A percentile compares a stretch with the other conserved stretches of the same genome.
Evolutionary conservation across 2,888 invertebrate genomes (phyloP).

Genomic region (Eristalis pertinax): DNA sequence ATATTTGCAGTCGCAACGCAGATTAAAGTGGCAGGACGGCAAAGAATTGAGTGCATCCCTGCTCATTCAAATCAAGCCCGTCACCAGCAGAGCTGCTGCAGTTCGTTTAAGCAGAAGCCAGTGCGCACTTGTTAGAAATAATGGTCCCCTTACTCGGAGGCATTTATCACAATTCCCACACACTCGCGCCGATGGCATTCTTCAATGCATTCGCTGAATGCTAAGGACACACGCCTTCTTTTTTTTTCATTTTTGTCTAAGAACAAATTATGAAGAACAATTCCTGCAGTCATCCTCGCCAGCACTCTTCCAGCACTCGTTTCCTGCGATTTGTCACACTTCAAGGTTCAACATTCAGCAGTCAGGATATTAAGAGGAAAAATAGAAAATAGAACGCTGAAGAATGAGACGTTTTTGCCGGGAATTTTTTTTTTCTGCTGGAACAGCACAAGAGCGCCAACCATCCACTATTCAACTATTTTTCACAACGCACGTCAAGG

Average conservation of each 20-base stretch:
- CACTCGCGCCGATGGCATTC: not conserved
- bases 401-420: conserved; percentile 17
- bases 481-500: conserved; percentile 35
- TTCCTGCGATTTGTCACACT: conserved; percentile 69
- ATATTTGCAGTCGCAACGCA: no score
- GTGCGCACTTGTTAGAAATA: not conserved
- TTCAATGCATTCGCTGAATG: not conserved
- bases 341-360: conserved; percentile 64
- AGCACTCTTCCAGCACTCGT: conserved; percentile 47
- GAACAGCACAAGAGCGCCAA: conserved; percentile 35
- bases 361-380: conserved; percentile 44
- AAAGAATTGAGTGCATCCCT: no score
- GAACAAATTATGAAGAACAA: conserved; percentile 25
- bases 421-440: conserved; percentile 43
- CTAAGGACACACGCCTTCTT: not conserved
- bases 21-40: no score
- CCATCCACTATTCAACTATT: conserved; percentile 42
- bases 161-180: not conserved
- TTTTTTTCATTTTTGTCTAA: not conserved
- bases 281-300: conserved; percentile 41
- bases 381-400: conserved; percentile 9
- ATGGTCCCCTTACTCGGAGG: not conserved
- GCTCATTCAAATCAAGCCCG: no score
- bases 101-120: not conserved
- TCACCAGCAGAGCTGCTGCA: not conserved